Percentiles rank a stretch among this genome's conserved stretches.
Evolutionary conservation across 1,140 invertebrate genomes (phyloP).

Genomic region (Aphis craccivora): DNA sequence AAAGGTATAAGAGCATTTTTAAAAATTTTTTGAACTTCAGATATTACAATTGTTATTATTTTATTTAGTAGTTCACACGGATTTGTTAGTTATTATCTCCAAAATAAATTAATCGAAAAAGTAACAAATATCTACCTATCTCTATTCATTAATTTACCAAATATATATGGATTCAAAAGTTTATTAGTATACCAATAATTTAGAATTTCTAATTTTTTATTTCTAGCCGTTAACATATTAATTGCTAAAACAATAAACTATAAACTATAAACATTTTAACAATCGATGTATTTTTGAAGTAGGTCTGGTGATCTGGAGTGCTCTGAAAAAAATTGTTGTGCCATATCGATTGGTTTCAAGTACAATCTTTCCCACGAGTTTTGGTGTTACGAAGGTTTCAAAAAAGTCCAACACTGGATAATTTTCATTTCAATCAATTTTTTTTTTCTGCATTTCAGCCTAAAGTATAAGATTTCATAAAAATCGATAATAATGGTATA

Average conservation of each 20-base stretch:
- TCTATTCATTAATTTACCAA: constrained; percentile 57
- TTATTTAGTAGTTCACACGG: background rate
- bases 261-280: constrained; percentile 1
- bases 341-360: background rate
- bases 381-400: background rate
- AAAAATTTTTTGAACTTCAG: constrained; percentile 18
- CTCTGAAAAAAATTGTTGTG: background rate
- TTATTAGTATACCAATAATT: constrained; percentile 59
- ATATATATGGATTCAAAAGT: constrained; percentile 51
- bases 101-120: constrained; percentile 59
- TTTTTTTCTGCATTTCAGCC: background rate
- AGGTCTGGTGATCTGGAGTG: background rate
- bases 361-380: background rate
- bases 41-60: constrained; percentile 12
- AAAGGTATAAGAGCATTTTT: constrained; percentile 26
- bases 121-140: constrained; percentile 57
- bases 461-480: background rate
- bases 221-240: constrained; percentile 22
- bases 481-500: background rate
- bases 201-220: constrained; percentile 2
- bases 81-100: constrained; percentile 50
- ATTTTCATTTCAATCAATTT: background rate
- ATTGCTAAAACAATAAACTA: background rate
- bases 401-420: background rate
- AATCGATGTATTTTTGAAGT: background rate